phyloP scores from a whole-genome alignment of 2,797 vertebrate species.

The Bovichtus variegatus region DNA sequence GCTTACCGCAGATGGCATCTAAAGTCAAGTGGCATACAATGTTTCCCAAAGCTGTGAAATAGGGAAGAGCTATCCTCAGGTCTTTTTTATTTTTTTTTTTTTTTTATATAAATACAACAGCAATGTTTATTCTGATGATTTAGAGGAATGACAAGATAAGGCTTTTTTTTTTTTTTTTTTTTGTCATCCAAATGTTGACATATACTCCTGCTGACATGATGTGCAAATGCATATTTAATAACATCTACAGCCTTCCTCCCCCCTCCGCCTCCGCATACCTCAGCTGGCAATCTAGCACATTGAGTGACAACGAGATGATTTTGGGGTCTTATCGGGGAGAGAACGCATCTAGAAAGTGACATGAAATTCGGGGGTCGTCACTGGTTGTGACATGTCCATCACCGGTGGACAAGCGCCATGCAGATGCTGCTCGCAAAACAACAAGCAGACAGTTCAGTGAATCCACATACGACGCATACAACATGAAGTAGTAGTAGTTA shows the following conservation, averaged over 20 bases:
- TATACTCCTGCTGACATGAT: conserved; percentile 47
- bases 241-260: conserved; percentile 10
- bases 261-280: neutral
- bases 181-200: conserved; percentile 48
- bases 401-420: conserved; percentile 1
- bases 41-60: conserved; percentile 7
- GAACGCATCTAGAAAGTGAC: conserved; percentile 1
- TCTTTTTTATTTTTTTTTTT: no score
- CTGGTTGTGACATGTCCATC: conserved; percentile 31
- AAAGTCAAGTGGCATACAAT: conserved; percentile 19
- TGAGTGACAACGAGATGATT: conserved; percentile 48
- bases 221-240: conserved; percentile 63
- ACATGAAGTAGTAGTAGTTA: no score
- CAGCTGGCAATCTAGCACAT: conserved; percentile 21
- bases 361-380: conserved; percentile 18
- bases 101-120: conserved; percentile 28
- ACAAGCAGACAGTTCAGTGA: neutral
- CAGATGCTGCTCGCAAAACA: conserved; percentile 14
- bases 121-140: conserved; percentile 44
- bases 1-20: conserved; percentile 24
- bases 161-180: no score
- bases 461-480: neutral
- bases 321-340: conserved; percentile 30
- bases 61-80: neutral
- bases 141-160: conserved; percentile 43